These are phyloP conservation scores for Sinosuthora webbiana DNA, from an alignment of 2,113 vertebrate genomes.

Conservation along the genomic window DNA sequence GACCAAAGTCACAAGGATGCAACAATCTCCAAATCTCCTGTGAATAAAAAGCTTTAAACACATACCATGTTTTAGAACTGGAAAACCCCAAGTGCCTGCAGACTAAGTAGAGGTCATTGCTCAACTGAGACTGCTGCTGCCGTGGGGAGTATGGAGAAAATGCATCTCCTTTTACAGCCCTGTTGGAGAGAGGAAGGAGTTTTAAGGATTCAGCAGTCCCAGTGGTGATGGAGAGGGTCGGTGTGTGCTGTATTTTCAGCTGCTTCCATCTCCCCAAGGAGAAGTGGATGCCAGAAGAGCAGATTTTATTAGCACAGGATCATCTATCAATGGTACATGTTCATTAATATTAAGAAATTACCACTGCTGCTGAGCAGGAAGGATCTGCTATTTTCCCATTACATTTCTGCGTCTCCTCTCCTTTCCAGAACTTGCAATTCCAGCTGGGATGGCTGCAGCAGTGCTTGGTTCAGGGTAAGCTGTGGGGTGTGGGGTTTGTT, in stretches of 20 bases:
- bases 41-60: neutral
- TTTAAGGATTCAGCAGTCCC: neutral
- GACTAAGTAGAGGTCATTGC: neutral
- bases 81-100: neutral
- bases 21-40: neutral
- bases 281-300: neutral
- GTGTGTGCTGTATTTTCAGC: neutral
- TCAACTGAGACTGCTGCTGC: neutral
- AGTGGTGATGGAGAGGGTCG: neutral
- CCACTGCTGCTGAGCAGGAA: neutral
- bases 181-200: neutral
- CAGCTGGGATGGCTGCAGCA: neutral
- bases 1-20: neutral
- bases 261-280: neutral
- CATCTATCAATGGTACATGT: neutral
- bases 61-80: neutral
- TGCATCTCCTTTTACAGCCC: neutral
- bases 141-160: neutral
- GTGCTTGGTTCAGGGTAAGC: accelerated
- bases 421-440: neutral
- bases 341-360: neutral
- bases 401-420: neutral
- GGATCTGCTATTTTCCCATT: neutral
- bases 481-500: neutral
- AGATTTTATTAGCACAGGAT: neutral